phyloP scores from a whole-genome alignment of 2,888 invertebrate species.

The Tiliacea citrago region DNA sequence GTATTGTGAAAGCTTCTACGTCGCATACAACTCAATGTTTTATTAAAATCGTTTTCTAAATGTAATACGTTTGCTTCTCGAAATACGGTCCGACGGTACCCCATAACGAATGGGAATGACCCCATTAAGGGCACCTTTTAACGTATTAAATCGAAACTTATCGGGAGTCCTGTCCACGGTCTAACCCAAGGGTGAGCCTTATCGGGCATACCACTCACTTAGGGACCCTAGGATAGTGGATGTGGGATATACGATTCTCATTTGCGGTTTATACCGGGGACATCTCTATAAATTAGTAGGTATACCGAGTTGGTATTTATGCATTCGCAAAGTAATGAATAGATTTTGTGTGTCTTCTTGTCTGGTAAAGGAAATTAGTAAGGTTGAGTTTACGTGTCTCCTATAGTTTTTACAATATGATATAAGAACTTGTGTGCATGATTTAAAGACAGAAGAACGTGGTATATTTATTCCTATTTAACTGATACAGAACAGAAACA shows the following conservation, averaged over 20 bases:
- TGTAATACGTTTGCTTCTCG: conserved; percentile 68
- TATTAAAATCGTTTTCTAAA: conserved; percentile 66
- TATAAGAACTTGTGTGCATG: background rate
- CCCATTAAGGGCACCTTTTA: conserved; percentile 89
- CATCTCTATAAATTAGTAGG: conserved; percentile 63
- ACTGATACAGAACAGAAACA: background rate
- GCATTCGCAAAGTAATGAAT: conserved; percentile 43
- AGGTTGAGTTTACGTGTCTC: background rate
- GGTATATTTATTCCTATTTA: background rate
- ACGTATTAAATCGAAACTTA: conserved; percentile 89
- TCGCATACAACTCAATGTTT: conserved; percentile 60
- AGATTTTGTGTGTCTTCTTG: conserved; percentile 29
- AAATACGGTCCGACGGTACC: conserved; percentile 76
- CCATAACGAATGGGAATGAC: conserved; percentile 88
- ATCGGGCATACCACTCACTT: conserved; percentile 85
- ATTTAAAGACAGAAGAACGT: background rate
- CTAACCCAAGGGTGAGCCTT: conserved; percentile 80
- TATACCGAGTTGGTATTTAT: conserved; percentile 51
- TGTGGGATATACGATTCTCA: conserved; percentile 72
- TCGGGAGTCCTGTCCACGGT: conserved; percentile 82
- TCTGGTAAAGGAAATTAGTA: conserved; percentile 5
- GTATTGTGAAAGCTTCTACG: background rate
- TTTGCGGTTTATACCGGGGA: conserved; percentile 73
- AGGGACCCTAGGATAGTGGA: conserved; percentile 66
- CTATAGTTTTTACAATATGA: background rate